These are phyloP conservation scores for Chunga burmeisteri DNA, from an alignment of 2,113 vertebrate genomes.

Conservation along the genomic window DNA sequence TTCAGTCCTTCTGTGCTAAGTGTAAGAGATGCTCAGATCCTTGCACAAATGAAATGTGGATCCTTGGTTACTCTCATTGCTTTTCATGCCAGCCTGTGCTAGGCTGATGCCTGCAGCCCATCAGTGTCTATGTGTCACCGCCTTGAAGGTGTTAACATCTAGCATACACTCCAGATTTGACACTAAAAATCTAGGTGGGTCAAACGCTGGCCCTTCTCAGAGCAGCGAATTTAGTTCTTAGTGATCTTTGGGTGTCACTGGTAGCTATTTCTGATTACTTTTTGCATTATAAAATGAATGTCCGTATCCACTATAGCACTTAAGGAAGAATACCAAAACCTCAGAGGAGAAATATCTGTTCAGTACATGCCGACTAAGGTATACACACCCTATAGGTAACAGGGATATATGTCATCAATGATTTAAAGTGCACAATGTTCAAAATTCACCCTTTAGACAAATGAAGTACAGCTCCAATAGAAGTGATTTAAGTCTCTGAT, in stretches of 20 bases:
- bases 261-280: neutral
- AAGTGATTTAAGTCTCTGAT: neutral
- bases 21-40: neutral
- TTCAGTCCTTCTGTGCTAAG: neutral
- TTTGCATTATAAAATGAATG: neutral
- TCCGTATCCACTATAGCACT: neutral
- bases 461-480: neutral
- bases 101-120: neutral
- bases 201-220: neutral
- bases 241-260: neutral
- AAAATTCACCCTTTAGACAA: constrained; percentile 13
- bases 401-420: neutral
- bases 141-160: neutral
- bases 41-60: neutral
- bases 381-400: neutral
- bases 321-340: neutral
- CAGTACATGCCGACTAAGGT: neutral
- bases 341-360: neutral
- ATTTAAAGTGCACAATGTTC: neutral
- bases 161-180: neutral
- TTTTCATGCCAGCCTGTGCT: neutral
- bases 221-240: neutral
- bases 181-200: neutral
- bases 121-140: neutral
- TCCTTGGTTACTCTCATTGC: neutral